These are phyloP conservation scores for Cladopsammia gracilis DNA, from an alignment of 64 coral and sea anemone species.

Conservation along the genomic window DNA sequence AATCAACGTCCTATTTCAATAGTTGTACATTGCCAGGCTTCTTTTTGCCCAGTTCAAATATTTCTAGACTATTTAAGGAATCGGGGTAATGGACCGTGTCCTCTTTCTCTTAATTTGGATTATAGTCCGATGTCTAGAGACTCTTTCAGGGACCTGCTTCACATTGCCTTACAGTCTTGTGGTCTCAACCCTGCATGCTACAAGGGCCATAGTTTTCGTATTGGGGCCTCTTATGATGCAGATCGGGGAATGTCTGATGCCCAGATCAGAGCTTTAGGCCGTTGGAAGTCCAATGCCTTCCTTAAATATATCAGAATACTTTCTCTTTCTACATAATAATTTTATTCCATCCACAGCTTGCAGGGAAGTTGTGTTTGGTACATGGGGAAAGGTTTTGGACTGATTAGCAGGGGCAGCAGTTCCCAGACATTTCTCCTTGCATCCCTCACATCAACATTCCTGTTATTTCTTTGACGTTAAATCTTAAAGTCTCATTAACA, in stretches of 20 bases:
- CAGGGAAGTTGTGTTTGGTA: too few species aligned
- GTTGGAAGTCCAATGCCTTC: not conserved
- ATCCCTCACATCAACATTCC: too few species aligned
- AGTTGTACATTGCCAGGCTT: not conserved
- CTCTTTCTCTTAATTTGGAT: constrained; percentile 23
- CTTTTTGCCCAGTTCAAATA: constrained; percentile 54
- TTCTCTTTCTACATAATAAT: not conserved
- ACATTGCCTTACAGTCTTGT: constrained; percentile 18
- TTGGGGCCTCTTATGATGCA: constrained; percentile 18
- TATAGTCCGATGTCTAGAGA: constrained; percentile 24
- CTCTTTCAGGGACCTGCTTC: constrained; percentile 18
- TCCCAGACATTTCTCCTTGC: not conserved
- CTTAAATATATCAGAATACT: constrained; percentile 6
- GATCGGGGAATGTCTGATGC: constrained; percentile 14
- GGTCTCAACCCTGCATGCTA: constrained; percentile 48
- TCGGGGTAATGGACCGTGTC: constrained; percentile 1
- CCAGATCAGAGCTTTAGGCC: constrained; percentile 20
- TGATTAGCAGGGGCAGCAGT: too few species aligned
- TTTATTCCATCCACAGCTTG: not conserved
- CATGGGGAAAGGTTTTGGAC: too few species aligned
- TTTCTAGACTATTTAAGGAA: constrained; percentile 43
- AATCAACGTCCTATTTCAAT: constrained; percentile 61
- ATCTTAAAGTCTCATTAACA: too few species aligned
- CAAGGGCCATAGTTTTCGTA: constrained; percentile 69
- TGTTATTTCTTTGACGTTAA: too few species aligned